Evolutionary conservation across 1,140 invertebrate species (phyloP).

Genomic region (Condylostylus longicornis): DNA sequence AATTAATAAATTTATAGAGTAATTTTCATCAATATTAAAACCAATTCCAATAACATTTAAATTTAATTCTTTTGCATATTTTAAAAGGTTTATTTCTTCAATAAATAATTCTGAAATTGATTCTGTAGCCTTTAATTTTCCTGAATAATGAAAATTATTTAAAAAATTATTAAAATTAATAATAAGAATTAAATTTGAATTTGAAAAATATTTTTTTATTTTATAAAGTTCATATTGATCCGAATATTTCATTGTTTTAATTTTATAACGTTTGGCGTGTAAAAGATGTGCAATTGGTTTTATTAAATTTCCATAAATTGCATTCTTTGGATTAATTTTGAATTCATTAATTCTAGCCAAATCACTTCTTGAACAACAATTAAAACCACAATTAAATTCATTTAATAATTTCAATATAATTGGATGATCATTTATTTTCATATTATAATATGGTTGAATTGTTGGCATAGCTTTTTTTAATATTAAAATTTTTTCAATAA

Average conservation of each 20-base stretch:
- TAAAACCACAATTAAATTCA: slow-evolving; percentile 76
- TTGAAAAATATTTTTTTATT: slow-evolving; percentile 66
- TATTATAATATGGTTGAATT: slow-evolving; percentile 87
- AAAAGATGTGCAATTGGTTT: slow-evolving; percentile 87
- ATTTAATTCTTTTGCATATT: background rate
- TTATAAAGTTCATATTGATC: slow-evolving; percentile 89
- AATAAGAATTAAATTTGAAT: slow-evolving; percentile 66
- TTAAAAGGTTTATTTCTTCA: slow-evolving; percentile 44
- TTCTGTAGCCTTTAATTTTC: slow-evolving; percentile 86
- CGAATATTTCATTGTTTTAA: slow-evolving; percentile 88
- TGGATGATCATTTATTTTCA: slow-evolving; percentile 89
- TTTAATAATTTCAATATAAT: slow-evolving; percentile 70
- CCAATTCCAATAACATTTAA: slow-evolving; percentile 47
- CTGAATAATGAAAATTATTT: slow-evolving; percentile 64
- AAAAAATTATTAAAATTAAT: slow-evolving; percentile 88
- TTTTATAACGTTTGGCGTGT: slow-evolving; percentile 60
- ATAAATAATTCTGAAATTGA: slow-evolving; percentile 77
- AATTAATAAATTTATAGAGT: slow-evolving; percentile 58
- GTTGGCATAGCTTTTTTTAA: slow-evolving; percentile 78
- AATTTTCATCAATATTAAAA: slow-evolving; percentile 82
- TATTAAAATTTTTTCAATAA: slow-evolving; percentile 67
- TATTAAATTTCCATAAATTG: slow-evolving; percentile 96
- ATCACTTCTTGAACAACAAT: slow-evolving; percentile 91
- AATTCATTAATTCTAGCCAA: slow-evolving; percentile 55
- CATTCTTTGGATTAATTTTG: slow-evolving; percentile 62